A percentile compares a stretch with the other conserved stretches of the same genome.
Conservation (phyloP, 1,140 invertebrate genomes). For the Zaprionus ornatus region DNA sequence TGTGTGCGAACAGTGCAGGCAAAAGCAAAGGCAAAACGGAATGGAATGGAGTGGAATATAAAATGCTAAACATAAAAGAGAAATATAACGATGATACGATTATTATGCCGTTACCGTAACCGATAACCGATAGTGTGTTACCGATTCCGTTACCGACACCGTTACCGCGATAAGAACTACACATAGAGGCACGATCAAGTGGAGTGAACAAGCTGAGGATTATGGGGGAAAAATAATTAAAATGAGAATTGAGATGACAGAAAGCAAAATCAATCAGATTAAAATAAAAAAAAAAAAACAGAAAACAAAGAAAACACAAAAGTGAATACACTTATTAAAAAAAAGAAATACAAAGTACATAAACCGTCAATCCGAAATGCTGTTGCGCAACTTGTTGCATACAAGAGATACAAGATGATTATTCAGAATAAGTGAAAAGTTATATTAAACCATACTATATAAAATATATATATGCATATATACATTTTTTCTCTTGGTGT, state of each 20-base stretch:
- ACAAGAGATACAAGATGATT: constrained; percentile 12
- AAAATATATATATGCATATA: constrained; percentile 46
- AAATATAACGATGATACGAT: background rate
- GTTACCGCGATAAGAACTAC: constrained; percentile 4
- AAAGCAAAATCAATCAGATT: constrained; percentile 3
- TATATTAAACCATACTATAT: constrained; percentile 46
- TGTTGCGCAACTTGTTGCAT: constrained; percentile 13
- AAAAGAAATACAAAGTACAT: constrained; percentile 29
- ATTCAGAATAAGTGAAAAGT: constrained; percentile 39
- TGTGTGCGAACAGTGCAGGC: constrained; percentile 2
- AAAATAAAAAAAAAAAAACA: background rate
- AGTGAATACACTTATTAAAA: constrained; percentile 7
- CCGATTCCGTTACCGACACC: background rate
- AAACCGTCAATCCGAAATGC: constrained; percentile 22
- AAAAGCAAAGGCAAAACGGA: background rate
- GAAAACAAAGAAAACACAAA: constrained; percentile 8
- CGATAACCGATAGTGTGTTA: background rate
- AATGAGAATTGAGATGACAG: background rate
- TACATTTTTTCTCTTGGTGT: constrained; percentile 44
- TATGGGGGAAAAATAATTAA: background rate
- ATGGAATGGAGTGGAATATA: constrained; percentile 6
- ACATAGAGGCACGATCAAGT: constrained; percentile 13
- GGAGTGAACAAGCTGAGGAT: background rate
- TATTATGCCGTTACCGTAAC: background rate
- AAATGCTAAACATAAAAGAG: background rate